phyloP scores from a whole-genome alignment of 2,888 invertebrate species.

The Drosophila falleni region DNA sequence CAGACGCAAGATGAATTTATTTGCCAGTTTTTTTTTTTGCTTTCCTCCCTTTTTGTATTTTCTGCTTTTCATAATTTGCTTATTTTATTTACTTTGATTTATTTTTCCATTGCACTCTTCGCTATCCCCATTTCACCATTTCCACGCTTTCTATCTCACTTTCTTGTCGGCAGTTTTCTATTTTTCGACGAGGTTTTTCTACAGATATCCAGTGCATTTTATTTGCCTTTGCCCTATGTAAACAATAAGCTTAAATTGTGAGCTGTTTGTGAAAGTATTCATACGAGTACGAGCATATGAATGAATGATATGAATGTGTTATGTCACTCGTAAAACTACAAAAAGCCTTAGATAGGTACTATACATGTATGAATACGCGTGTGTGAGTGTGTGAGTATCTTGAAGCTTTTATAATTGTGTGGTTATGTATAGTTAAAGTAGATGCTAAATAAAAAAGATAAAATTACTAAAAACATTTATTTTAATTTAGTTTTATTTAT shows the following conservation, averaged over 20 bases:
- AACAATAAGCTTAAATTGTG: conserved; percentile 62
- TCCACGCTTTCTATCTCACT: background rate
- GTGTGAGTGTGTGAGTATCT: background rate
- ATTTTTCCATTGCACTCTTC: conserved; percentile 18
- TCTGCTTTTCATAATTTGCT: conserved; percentile 63
- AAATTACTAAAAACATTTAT: too few relatives aligned
- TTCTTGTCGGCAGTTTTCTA: conserved; percentile 6
- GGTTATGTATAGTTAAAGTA: conserved; percentile 10
- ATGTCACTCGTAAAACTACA: conserved; percentile 62
- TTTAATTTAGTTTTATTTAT: too few relatives aligned
- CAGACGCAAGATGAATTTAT: conserved; percentile 62
- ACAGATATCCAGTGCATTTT: conserved; percentile 35
- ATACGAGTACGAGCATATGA: conserved; percentile 26
- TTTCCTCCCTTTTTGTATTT: conserved; percentile 14
- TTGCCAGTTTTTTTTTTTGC: conserved; percentile 23
- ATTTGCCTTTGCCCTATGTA: conserved; percentile 42
- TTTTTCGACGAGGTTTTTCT: conserved; percentile 3
- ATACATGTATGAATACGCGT: conserved; percentile 1
- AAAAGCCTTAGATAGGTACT: conserved; percentile 29
- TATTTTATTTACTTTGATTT: conserved; percentile 70
- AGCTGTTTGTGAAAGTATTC: conserved; percentile 38
- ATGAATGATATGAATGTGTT: conserved; percentile 53
- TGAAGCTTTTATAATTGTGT: conserved; percentile 18
- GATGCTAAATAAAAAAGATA: background rate
- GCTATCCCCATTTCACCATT: background rate